Percentiles rank a stretch among this genome's conserved stretches.
Evolutionary conservation across 1,140 invertebrate genomes (phyloP).

Genomic region (Saxidomus purpurata): DNA sequence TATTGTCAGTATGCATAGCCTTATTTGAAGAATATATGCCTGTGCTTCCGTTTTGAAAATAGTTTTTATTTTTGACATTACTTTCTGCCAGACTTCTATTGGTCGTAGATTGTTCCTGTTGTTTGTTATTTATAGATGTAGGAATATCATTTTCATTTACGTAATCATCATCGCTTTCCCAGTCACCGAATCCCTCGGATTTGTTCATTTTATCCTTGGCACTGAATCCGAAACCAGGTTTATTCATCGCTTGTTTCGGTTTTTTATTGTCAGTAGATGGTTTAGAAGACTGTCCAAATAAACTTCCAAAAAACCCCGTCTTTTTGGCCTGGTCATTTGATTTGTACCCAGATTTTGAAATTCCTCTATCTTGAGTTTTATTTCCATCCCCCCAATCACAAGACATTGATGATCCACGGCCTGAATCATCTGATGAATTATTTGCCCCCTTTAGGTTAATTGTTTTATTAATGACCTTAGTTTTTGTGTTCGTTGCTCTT

Average conservation of each 20-base stretch:
- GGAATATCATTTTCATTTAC: not conserved
- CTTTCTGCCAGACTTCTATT: not conserved
- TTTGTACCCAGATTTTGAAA: not conserved
- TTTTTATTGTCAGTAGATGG: not conserved
- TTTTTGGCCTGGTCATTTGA: not conserved
- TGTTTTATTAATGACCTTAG: not conserved
- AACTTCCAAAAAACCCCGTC: constrained; percentile 42
- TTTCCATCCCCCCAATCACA: not conserved
- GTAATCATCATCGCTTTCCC: not conserved
- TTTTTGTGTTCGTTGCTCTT: not conserved
- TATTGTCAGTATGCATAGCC: not conserved
- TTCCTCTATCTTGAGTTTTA: not conserved
- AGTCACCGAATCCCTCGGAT: not conserved
- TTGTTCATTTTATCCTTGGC: not conserved
- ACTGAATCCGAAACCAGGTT: not conserved
- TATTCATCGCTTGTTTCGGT: not conserved
- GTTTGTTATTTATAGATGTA: not conserved
- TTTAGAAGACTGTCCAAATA: not conserved
- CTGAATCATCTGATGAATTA: not conserved
- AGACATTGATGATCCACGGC: not conserved
- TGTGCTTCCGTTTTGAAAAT: no score
- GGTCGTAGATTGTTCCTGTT: not conserved
- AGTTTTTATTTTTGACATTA: not conserved
- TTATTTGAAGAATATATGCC: not conserved
- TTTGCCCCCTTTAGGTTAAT: not conserved